These are phyloP conservation scores for Drosophila simulans DNA, from an alignment of 1,140 invertebrate species.

Conservation along the genomic window DNA sequence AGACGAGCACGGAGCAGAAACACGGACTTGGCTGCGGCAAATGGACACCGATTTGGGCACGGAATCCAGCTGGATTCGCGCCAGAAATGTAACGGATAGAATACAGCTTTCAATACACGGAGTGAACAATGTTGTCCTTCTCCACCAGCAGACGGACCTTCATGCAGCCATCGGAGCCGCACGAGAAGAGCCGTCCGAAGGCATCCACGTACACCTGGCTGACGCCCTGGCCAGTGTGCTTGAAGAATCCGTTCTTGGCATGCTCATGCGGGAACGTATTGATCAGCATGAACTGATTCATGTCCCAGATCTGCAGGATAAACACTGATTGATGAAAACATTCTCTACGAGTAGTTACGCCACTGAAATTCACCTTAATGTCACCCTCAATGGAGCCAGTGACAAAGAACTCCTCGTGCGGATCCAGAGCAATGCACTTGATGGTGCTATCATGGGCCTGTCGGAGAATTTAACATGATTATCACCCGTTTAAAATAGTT, in stretches of 20 bases:
- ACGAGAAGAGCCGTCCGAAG: slow-evolving; percentile 95
- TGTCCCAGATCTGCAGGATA: slow-evolving; percentile 93
- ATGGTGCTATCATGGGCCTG: slow-evolving; percentile 96
- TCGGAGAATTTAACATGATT: not conserved
- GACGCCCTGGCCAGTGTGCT: slow-evolving; percentile 98
- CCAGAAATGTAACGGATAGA: slow-evolving; percentile 18
- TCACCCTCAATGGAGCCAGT: slow-evolving; percentile 99
- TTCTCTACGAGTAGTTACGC: no score
- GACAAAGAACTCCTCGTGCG: slow-evolving; percentile 97
- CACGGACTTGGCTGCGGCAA: slow-evolving; percentile 10
- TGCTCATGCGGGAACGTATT: slow-evolving; percentile 97
- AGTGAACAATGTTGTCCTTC: slow-evolving; percentile 80
- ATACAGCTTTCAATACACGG: slow-evolving; percentile 72
- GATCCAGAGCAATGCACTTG: slow-evolving; percentile 97
- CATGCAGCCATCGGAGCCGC: slow-evolving; percentile 99
- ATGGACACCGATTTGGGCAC: not conserved
- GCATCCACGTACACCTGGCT: slow-evolving; percentile 97
- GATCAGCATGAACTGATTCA: slow-evolving; percentile 93
- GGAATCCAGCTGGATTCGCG: not conserved
- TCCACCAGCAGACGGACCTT: slow-evolving; percentile 95
- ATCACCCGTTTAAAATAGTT: no score
- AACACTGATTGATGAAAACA: not conserved
- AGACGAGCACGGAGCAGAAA: slow-evolving; percentile 14
- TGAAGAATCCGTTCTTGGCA: slow-evolving; percentile 96
- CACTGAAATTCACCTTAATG: slow-evolving; percentile 92